These are phyloP conservation scores for Aethes cnicana DNA, from an alignment of 2,888 invertebrate species.

Conservation along the genomic window DNA sequence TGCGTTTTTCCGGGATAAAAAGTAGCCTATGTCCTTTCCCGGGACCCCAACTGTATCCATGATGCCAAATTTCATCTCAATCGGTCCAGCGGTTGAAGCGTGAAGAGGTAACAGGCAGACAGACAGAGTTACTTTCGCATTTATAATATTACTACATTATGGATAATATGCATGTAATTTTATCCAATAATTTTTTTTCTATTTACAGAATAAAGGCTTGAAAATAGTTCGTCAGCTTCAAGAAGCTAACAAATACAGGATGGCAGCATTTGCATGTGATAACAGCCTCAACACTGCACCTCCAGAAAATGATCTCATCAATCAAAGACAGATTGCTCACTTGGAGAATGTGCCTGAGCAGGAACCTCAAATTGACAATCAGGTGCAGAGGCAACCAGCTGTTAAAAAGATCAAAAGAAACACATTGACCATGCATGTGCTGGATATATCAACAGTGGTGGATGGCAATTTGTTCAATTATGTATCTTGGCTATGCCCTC, in stretches of 20 bases:
- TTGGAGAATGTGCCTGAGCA: slow-evolving; percentile 67
- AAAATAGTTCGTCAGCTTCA: slow-evolving; percentile 76
- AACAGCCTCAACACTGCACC: slow-evolving; percentile 53
- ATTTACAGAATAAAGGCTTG: slow-evolving; percentile 73
- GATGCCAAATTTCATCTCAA: too few relatives aligned
- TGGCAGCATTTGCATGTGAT: slow-evolving; percentile 80
- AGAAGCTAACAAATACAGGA: slow-evolving; percentile 76
- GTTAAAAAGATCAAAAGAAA: slow-evolving; percentile 84
- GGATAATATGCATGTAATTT: background rate
- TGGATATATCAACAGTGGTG: slow-evolving; percentile 90
- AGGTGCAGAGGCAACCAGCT: slow-evolving; percentile 65
- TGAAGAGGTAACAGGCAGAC: too few relatives aligned
- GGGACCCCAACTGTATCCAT: too few relatives aligned
- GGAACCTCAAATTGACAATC: slow-evolving; percentile 56
- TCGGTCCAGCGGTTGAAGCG: too few relatives aligned
- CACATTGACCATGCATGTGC: slow-evolving; percentile 90
- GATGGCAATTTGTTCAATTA: slow-evolving; percentile 84
- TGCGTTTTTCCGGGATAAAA: too few relatives aligned
- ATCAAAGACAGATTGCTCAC: slow-evolving; percentile 74
- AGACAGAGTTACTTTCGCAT: too few relatives aligned
- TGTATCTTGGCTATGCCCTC: slow-evolving; percentile 87
- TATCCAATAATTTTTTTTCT: slow-evolving; percentile 20
- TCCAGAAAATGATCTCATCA: slow-evolving; percentile 74
- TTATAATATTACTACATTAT: too few relatives aligned
- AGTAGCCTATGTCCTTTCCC: too few relatives aligned